A percentile compares a stretch with the other conserved stretches of the same genome.
These are phyloP conservation scores for Pediacus dermestoides DNA, from an alignment of 2,888 invertebrate species.

Conservation along the genomic window DNA sequence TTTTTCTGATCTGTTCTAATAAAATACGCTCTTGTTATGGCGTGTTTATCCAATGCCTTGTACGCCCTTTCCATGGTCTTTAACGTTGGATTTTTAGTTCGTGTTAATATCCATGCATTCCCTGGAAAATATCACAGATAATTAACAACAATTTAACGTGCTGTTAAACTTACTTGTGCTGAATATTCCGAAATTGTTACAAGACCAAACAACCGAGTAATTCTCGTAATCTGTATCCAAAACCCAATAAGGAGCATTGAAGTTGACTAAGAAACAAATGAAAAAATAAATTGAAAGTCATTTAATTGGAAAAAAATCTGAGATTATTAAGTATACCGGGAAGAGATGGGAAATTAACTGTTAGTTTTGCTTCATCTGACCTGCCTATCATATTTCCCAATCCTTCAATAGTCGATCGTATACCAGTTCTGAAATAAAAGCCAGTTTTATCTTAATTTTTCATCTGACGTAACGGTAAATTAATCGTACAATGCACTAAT, in stretches of 20 bases:
- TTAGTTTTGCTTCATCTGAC: conserved; percentile 58
- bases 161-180: conserved; percentile 52
- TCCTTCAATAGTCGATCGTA: conserved; percentile 56
- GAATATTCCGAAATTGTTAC: conserved; percentile 55
- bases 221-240: conserved; percentile 61
- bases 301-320: too few species aligned
- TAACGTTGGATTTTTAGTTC: conserved; percentile 56
- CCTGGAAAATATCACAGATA: conserved; percentile 34
- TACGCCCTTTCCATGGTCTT: conserved; percentile 60
- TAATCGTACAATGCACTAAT: conserved; percentile 48
- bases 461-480: not conserved
- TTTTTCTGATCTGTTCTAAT: conserved; percentile 61
- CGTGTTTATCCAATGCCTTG: conserved; percentile 54
- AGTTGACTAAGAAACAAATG: conserved; percentile 46
- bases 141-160: conserved; percentile 37
- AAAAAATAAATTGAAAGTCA: too few species aligned
- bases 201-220: conserved; percentile 63
- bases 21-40: conserved; percentile 57
- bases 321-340: conserved; percentile 52
- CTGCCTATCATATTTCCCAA: conserved; percentile 54
- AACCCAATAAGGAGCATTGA: conserved; percentile 61
- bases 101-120: conserved; percentile 62
- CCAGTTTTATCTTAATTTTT: conserved; percentile 5
- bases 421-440: conserved; percentile 54
- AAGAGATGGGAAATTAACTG: conserved; percentile 60